These are phyloP conservation scores for Lampropteryx suffumata DNA, from an alignment of 2,888 invertebrate genomes.

Conservation along the genomic window DNA sequence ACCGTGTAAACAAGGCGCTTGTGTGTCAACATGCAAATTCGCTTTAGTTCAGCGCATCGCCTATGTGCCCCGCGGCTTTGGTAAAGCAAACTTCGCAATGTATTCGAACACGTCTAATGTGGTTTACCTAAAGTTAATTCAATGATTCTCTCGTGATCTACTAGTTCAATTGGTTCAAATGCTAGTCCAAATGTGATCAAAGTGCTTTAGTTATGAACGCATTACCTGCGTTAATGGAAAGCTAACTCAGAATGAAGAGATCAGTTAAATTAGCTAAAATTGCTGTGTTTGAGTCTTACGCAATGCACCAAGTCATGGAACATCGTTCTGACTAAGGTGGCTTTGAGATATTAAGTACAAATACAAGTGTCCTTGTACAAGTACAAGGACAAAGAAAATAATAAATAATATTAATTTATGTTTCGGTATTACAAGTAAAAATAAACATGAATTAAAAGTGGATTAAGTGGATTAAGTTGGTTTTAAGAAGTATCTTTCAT, in stretches of 20 bases:
- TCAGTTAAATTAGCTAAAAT: conserved; percentile 26
- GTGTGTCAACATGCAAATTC: conserved; percentile 65
- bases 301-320: conserved; percentile 10
- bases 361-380: too few species aligned
- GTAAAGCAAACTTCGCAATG: conserved; percentile 59
- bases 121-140: conserved; percentile 55
- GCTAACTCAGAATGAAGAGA: conserved; percentile 12
- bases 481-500: too few species aligned
- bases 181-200: conserved; percentile 10
- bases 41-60: conserved; percentile 58
- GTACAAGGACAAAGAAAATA: too few species aligned
- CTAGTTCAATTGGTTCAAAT: conserved; percentile 26
- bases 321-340: background rate
- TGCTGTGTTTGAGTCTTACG: conserved; percentile 8
- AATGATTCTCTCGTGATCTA: conserved; percentile 47
- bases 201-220: conserved; percentile 7
- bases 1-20: conserved; percentile 33
- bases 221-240: conserved; percentile 5
- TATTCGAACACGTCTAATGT: conserved; percentile 49
- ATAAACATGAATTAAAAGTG: too few species aligned
- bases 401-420: too few species aligned
- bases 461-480: too few species aligned
- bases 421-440: too few species aligned
- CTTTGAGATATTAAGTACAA: too few species aligned
- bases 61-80: conserved; percentile 58